Evolutionary conservation across 1,140 invertebrate genomes (phyloP).

Genomic region (Pararge aegeria): DNA sequence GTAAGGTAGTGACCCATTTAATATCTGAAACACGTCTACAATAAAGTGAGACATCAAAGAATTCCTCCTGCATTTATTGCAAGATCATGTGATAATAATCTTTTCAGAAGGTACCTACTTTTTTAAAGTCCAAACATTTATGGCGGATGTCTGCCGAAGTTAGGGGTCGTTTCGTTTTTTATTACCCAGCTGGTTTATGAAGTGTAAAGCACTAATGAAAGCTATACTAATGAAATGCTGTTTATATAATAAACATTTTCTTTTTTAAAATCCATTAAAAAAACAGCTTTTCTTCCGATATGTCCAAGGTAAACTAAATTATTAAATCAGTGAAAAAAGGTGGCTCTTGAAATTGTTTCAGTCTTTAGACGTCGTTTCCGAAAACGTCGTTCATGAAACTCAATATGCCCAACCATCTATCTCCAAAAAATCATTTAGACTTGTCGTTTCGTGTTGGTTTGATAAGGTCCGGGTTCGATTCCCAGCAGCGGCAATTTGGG

Average conservation of each 20-base stretch:
- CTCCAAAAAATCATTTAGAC: too few species aligned
- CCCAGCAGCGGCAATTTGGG: too few species aligned
- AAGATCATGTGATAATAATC: constrained; percentile 28
- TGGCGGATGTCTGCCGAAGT: constrained; percentile 32
- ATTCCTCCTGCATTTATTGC: constrained; percentile 8
- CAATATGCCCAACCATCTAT: too few species aligned
- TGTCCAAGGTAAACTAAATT: not conserved
- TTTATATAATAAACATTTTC: constrained; percentile 1
- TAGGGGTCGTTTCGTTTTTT: constrained; percentile 31
- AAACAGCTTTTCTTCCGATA: not conserved
- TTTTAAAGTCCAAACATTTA: constrained; percentile 35
- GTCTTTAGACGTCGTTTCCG: too few species aligned
- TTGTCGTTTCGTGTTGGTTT: too few species aligned
- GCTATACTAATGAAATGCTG: constrained; percentile 34
- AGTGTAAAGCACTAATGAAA: constrained; percentile 31
- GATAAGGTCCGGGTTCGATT: too few species aligned
- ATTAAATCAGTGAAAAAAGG: too few species aligned
- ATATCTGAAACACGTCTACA: not conserved
- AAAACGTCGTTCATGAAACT: too few species aligned
- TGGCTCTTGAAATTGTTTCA: too few species aligned
- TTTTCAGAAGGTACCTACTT: constrained; percentile 16
- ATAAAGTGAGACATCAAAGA: constrained; percentile 28
- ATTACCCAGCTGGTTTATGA: constrained; percentile 31
- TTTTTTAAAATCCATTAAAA: not conserved
- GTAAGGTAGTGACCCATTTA: not conserved